phyloP scores from a whole-genome alignment of 2,888 invertebrate genomes.

The Seira musarum region DNA sequence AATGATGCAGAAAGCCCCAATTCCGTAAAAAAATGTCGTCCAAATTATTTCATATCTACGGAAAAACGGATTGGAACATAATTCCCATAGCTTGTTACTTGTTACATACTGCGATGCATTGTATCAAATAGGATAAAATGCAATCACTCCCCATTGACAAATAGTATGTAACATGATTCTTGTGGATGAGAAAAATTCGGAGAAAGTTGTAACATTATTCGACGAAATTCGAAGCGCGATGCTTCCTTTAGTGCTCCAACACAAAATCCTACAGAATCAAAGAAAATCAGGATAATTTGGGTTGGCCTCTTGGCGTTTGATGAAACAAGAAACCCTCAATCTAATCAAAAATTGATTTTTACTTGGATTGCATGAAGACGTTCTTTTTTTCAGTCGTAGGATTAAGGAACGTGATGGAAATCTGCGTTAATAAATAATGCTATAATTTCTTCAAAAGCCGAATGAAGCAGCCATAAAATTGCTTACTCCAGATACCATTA shows the following conservation, averaged over 20 bases:
- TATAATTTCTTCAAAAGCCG: background rate
- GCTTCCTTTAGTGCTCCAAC: background rate
- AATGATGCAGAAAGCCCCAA: no score
- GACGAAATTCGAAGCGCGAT: background rate
- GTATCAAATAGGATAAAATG: no score
- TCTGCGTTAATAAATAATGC: background rate
- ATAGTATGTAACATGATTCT: background rate
- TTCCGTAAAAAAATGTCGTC: no score
- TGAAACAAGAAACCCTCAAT: background rate
- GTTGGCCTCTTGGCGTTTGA: background rate
- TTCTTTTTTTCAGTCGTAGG: no score
- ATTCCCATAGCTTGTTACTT: no score
- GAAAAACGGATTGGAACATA: no score
- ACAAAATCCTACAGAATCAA: background rate
- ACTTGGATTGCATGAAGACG: no score
- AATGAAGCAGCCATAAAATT: background rate
- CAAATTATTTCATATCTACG: no score
- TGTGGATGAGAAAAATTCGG: background rate
- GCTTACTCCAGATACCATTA: background rate
- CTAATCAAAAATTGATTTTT: background rate
- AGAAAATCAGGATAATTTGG: background rate
- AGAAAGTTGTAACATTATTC: background rate
- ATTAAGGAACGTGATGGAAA: background rate
- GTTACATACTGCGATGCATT: no score
- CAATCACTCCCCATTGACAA: background rate